Evolutionary conservation across 2,113 vertebrate species (phyloP), one percentile per base, ranked within the genome.

Genomic region (Thunnus thynnus): DNA sequence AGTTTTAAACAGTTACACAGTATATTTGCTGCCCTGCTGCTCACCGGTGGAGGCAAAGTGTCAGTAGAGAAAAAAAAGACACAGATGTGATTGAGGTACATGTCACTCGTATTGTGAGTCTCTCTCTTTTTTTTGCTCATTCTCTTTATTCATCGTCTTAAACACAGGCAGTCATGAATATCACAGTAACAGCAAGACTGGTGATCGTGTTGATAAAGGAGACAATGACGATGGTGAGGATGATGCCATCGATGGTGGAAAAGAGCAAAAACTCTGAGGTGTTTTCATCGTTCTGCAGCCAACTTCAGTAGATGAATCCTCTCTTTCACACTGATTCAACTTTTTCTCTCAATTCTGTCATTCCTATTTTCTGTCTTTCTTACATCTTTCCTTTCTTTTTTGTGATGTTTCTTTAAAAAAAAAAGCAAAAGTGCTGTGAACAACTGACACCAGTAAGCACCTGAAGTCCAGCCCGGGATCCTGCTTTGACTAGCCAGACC

Each of bases 91-190:
- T 75, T 78, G 54, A 87, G 72, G 69, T 52, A 82, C 58, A 78
- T 72, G 70, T 70, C 20, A 89, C 72, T 82, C 73, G 13, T 84
- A 67, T 85, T 46, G 18, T 76, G 46, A 90, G 71, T 83, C 44
- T 82, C 55, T 82, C 51, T 70, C 71, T 84, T 81, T 62, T 57
- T 68, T 91, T 93, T 90, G 78, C 85, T 92, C 87, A 82, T 89
- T 91, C 75, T 92, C 85, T 95, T 95, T 95, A 95, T 94, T 95
- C 85, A 92, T 94, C 69, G 57, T 92, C 84, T 93, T 86, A 69
- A 83, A 94, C 88, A 93, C 65, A 90, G 81, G 90, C 83, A 93
- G 91, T 90, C 88, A 90, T 87, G 82, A 84, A 87, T 88, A 92
- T 88, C 81, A 93, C 92, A 92, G 85, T 83, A 76, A 89, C 90